Conservation (phyloP, 2,888 invertebrate species). For the Vandiemenella viatica region DNA sequence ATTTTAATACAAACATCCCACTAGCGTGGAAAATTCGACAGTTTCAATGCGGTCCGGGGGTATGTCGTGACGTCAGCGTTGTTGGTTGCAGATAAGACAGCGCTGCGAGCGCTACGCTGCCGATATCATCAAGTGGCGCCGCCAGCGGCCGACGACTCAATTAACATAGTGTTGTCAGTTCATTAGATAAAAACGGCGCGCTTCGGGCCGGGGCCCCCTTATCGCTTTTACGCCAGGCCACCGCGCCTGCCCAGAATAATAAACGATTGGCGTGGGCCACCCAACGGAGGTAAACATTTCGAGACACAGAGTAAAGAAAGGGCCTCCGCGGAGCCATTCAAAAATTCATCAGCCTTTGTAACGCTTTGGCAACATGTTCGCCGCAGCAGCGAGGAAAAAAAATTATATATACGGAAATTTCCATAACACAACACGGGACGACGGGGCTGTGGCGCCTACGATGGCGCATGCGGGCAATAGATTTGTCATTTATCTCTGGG, state of each 20-base stretch:
- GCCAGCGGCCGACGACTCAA: not conserved
- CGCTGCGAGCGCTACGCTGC: too few species aligned
- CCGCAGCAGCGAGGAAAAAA: too few species aligned
- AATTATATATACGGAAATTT: not conserved
- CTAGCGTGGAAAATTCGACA: too few species aligned
- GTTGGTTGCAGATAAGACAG: too few species aligned
- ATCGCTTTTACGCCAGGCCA: not conserved
- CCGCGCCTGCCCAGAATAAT: not conserved
- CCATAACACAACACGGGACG: not conserved
- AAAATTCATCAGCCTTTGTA: not conserved
- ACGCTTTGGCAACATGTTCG: not conserved
- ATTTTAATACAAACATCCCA: too few species aligned
- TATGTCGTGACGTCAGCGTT: too few species aligned
- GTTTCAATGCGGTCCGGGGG: too few species aligned
- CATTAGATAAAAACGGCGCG: not conserved
- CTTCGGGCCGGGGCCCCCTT: not conserved
- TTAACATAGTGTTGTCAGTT: not conserved
- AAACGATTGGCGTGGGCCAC: not conserved
- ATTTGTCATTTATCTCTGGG: constrained; percentile 13
- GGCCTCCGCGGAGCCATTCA: not conserved
- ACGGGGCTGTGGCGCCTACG: not conserved
- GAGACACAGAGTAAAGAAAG: not conserved
- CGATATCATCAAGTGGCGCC: too few species aligned
- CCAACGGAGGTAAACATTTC: not conserved
- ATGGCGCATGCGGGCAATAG: constrained; percentile 8